Base-by-base conservation (phyloP, 92 coral and sea anemone species). In the Actinernus sp. region DNA sequence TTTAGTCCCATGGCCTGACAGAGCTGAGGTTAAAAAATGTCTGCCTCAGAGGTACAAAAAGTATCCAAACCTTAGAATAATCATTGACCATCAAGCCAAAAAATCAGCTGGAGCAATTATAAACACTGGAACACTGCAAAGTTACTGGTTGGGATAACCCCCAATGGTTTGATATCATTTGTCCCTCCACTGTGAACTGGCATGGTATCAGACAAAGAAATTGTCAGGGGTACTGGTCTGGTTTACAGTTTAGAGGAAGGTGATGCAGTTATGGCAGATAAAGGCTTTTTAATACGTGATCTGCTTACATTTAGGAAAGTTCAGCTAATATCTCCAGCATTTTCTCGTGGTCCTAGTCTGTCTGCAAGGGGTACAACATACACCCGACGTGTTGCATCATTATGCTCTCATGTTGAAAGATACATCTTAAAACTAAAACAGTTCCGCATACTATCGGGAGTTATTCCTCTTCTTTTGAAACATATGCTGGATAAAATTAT, bases 261-360 rank as follows among this genome's bases (percentile, higher is more conserved):
- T 31, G 83, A 73, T 85, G 83, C 82, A 54, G 86, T 85, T 63
- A 76, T n/a, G n/a, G n/a, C n/a, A n/a, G n/a, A n/a, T n/a, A n/a
- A n/a, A n/a, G n/a, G n/a, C n/a, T n/a, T n/a, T 52, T 55, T 78
- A 28, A 61, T 74, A 48, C 78, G 73, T 31, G 84, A 75, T 54
- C 38, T 76, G 33, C 78, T 83, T 26, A 44, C 79, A 40, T 83
- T 83, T 19, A 83, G 76, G 58, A 76, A 68, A 57, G 61, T 76
- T 30, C 68, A 84, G 2, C 90, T 84, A 38, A 69, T 83, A 29
- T 76, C 81, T 73, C 90, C 85, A 56, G 67, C 90, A 25, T 84
- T 55, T 55, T 55, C 39, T 61, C 60, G 73, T 24, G 67, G 89
- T 36, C 63, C 63, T 4, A 43, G 82, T 41, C 84, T 85, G 57